Base-by-base conservation (phyloP, 2,113 vertebrate genomes). In the Carassius carassius region DNA sequence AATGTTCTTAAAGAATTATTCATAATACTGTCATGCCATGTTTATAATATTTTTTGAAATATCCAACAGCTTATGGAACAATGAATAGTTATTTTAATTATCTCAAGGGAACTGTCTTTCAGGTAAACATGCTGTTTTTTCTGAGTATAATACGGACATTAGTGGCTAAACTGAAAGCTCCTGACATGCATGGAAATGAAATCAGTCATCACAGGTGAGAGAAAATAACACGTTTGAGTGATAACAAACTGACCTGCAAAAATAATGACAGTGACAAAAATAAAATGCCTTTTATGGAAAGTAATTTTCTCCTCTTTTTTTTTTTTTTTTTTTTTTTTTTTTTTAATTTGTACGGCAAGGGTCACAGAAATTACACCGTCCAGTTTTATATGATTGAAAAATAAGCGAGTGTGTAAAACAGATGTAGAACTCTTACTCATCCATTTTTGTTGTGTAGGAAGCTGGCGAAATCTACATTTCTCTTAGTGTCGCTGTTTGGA, bases 401-500 rank as follows among this genome's bases (percentile, higher is more conserved):
- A 41, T 41, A 3, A 70, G n/a, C 41, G 67, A 21, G 35, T 5
- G 4, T 2, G 4, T 41, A 11, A 41, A 70, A 21, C 35, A 41
- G 10, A 13, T 17, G 21, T 19, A 69, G 3, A 37, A 10, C 16
- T 69, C 32, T 17, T 32, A 19, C 8, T 69, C 16, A 70, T 69
- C 4, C 32, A 32, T 69, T 9, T 54, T 76, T 8, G 25, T 65
- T 47, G n/a, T 47, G 51, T 77, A 99, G 98, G 94, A 96, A 95
- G 82, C 94, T 99, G 88, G 96, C 96, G 81, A 98, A 96, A 87
- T 98, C 98, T 81, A 99, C 96, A 0, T 96, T 99, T 14, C 94
- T 99, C 65, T 95, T 99, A 81, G 97, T 99, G 87, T 96, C 96
- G 16, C 96, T 99, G 76, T 99, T 99, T 1, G 98, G 98, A 6